Conservation (phyloP, 2,888 invertebrate species). For the Anoncus sp. region DNA sequence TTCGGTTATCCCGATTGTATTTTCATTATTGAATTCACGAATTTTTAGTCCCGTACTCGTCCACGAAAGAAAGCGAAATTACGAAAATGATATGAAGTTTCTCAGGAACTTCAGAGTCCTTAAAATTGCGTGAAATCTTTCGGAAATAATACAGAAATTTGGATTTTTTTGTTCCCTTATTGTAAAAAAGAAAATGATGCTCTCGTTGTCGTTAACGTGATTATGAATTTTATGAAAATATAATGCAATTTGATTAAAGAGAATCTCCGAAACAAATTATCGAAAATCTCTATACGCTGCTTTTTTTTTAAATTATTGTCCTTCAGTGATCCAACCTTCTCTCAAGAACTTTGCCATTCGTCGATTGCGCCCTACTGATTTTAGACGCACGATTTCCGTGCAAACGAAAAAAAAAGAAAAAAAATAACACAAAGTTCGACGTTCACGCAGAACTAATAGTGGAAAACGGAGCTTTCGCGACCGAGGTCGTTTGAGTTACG, state of each 20-base stretch:
- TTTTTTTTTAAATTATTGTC: background rate
- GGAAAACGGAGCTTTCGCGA: slow-evolving; percentile 19
- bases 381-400: background rate
- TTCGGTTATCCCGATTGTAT: background rate
- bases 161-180: background rate
- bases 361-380: background rate
- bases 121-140: background rate
- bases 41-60: too few relatives aligned
- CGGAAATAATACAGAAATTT: too few relatives aligned
- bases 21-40: slow-evolving; percentile 5
- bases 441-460: slow-evolving; percentile 15
- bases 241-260: background rate
- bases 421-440: background rate
- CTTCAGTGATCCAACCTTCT: background rate
- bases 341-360: background rate
- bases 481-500: slow-evolving; percentile 46
- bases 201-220: background rate
- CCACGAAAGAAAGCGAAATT: background rate
- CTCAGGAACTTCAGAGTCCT: background rate
- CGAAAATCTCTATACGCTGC: background rate
- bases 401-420: background rate
- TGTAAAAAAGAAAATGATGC: background rate
- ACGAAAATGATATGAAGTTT: background rate
- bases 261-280: background rate
- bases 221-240: background rate